Conservation (phyloP, 2,888 invertebrate species). For the Notocelia uddmanniana region DNA sequence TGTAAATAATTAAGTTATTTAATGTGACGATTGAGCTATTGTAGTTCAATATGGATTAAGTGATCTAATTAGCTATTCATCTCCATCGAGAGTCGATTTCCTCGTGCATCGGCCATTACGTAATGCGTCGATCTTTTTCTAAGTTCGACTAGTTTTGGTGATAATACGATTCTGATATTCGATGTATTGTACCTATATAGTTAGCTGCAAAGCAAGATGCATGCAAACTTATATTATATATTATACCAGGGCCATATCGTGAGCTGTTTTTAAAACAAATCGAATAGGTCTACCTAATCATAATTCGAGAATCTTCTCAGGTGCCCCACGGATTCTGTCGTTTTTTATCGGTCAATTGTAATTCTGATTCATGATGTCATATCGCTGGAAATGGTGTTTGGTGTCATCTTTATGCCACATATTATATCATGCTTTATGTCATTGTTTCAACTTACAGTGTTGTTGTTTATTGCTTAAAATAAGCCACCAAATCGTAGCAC, state of each 20-base stretch:
- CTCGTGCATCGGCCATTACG: constrained; percentile 50
- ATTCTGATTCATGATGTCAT: constrained; percentile 55
- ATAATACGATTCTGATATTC: not conserved
- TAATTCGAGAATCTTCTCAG: constrained; percentile 42
- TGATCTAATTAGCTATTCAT: constrained; percentile 16
- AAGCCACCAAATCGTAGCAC: not conserved
- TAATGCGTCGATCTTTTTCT: constrained; percentile 44
- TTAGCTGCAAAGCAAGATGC: too few relatives aligned
- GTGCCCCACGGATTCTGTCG: constrained; percentile 52
- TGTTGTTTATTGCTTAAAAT: not conserved
- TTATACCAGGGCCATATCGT: not conserved
- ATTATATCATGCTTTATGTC: constrained; percentile 17
- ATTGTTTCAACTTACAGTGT: not conserved
- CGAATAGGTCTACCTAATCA: too few relatives aligned
- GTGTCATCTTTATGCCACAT: constrained; percentile 48
- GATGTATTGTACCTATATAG: too few relatives aligned
- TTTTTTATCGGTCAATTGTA: constrained; percentile 47
- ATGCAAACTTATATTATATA: too few relatives aligned
- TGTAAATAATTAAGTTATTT: too few relatives aligned
- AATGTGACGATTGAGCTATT: not conserved
- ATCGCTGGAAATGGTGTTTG: constrained; percentile 48
- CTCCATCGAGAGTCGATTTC: constrained; percentile 24
- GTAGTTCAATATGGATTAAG: constrained; percentile 13
- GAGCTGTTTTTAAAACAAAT: too few relatives aligned
- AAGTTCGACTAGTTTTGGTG: not conserved